phyloP scores from a whole-genome alignment of 2,113 vertebrate species.

The Coregonus clupeaformis region DNA sequence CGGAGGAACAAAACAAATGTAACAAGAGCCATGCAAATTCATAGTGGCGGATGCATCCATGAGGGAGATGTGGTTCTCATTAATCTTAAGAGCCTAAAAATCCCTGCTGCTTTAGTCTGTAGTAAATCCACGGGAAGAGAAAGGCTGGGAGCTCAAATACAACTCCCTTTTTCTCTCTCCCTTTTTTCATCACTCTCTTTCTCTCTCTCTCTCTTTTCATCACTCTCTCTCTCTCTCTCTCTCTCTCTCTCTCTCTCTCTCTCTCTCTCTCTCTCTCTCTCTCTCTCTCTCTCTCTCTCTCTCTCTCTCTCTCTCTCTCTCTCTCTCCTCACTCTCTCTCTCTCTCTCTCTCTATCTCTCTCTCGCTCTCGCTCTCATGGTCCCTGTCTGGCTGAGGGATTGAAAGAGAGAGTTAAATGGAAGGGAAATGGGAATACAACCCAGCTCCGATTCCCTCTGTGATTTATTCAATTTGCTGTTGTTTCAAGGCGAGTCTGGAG shows the following conservation, averaged over 20 bases:
- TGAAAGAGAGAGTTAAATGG: conserved; percentile 46
- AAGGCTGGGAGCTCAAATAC: conserved; percentile 31
- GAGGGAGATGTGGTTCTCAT: conserved; percentile 65
- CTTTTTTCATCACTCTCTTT: conserved; percentile 19
- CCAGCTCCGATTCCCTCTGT: conserved; percentile 51
- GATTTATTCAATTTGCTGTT: conserved; percentile 63
- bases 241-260: not conserved
- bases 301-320: no score
- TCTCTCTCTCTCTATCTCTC: not conserved
- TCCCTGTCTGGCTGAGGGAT: conserved; percentile 26
- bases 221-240: conserved; percentile 9
- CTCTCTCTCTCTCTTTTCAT: conserved; percentile 17
- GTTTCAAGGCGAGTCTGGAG: conserved; percentile 30
- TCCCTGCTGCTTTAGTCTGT: conserved; percentile 50
- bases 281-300: not conserved
- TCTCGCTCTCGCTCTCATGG: conserved; percentile 8
- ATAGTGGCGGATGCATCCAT: conserved; percentile 59
- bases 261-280: no score
- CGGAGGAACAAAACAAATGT: conserved; percentile 20
- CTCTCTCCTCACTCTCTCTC: not conserved
- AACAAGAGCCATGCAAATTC: conserved; percentile 58
- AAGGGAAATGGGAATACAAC: conserved; percentile 47
- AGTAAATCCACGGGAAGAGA: conserved; percentile 54
- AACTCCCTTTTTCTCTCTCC: not conserved
- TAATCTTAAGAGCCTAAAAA: conserved; percentile 65